A percentile compares a stretch with the other conserved stretches of the same genome.
phyloP scores from a whole-genome alignment of 2,113 vertebrate genomes.

The Empidonax traillii region DNA sequence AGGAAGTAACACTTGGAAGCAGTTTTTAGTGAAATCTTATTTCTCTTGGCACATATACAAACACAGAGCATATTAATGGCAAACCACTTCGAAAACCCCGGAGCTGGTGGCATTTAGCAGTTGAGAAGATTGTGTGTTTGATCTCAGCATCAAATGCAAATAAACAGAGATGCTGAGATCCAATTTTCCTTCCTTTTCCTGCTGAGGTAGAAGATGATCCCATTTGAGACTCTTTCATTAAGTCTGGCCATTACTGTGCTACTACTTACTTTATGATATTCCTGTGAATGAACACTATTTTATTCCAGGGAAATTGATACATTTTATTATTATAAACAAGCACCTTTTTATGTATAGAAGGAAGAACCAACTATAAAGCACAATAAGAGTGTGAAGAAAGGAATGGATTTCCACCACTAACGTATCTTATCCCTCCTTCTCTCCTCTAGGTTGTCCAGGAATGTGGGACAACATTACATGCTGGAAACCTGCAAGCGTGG shows the following conservation, averaged over 20 bases:
- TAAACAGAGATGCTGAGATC: neutral
- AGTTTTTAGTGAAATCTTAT: neutral
- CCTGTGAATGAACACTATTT: neutral
- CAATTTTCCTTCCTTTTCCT: neutral
- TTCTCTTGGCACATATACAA: neutral
- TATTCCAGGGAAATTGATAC: neutral
- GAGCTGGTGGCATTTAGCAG: neutral
- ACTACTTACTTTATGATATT: neutral
- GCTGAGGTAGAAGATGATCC: neutral
- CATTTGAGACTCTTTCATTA: neutral
- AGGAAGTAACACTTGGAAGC: neutral
- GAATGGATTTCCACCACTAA: neutral
- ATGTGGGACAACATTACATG: conserved; percentile 98
- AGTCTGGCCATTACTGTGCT: neutral
- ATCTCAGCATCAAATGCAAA: neutral
- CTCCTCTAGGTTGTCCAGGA: conserved; percentile 82
- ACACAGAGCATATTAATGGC: neutral
- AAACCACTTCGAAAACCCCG: neutral
- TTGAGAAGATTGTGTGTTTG: neutral
- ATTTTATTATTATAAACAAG: neutral
- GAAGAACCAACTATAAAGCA: neutral
- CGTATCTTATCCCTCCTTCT: neutral
- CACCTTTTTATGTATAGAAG: neutral
- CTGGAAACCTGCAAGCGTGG: conserved; percentile 86
- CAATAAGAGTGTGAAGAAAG: neutral